phyloP scores from a whole-genome alignment of 2,113 vertebrate genomes.

The Anhinga anhinga region DNA sequence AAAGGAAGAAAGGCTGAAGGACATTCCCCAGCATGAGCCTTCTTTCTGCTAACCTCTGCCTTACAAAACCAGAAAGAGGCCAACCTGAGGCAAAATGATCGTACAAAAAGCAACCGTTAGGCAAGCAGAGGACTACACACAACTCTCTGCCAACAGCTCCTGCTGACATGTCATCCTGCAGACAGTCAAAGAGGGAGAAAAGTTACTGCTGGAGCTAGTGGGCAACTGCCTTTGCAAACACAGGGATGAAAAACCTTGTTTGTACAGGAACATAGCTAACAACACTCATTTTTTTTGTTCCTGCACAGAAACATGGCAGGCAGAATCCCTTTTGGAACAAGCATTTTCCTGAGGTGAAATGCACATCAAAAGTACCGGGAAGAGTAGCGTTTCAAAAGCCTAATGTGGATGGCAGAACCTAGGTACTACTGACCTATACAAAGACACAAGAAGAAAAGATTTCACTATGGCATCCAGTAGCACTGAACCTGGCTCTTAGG shows the following conservation, averaged over 20 bases:
- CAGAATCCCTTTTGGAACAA: neutral
- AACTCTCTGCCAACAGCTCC: neutral
- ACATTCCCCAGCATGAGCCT: accelerated
- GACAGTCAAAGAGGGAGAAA: neutral
- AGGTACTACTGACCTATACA: neutral
- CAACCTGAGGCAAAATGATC: neutral
- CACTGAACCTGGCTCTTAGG: neutral
- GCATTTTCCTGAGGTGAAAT: neutral
- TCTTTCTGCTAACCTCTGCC: neutral
- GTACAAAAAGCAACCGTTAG: neutral
- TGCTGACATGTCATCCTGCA: neutral
- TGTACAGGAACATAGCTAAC: neutral
- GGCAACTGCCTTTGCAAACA: neutral
- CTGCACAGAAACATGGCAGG: neutral
- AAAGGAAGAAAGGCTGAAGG: neutral
- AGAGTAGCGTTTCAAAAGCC: neutral
- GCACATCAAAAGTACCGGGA: neutral
- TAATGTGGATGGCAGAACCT: neutral
- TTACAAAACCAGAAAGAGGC: neutral
- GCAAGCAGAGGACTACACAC: neutral
- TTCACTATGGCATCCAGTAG: neutral
- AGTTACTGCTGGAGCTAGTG: neutral
- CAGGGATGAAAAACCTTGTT: neutral
- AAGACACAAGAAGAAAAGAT: neutral
- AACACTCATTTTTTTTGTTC: neutral